Conservation (phyloP, 2,113 vertebrate species). For the Ellobius talpinus region DNA sequence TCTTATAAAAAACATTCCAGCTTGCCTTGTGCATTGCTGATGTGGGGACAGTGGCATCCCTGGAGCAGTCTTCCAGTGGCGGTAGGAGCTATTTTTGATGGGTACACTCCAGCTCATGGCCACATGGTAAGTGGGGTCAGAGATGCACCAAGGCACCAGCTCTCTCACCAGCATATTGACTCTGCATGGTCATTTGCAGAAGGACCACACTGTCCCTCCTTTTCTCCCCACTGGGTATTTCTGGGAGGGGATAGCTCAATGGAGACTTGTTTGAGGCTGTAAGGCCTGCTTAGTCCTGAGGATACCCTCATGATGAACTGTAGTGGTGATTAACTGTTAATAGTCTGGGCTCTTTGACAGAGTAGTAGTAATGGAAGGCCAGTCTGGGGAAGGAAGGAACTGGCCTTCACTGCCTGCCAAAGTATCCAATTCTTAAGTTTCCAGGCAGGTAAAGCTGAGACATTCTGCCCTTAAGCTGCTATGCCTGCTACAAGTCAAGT, state of each 20-base stretch:
- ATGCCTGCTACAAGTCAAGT: neutral
- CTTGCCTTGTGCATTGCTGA: neutral
- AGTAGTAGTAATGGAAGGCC: neutral
- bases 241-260: too few species aligned
- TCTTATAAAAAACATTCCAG: neutral
- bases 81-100: neutral
- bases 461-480: neutral
- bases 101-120: fast-evolving
- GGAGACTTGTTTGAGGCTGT: neutral
- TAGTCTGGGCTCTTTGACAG: neutral
- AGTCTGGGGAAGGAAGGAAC: neutral
- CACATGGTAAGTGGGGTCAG: too few species aligned
- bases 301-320: neutral
- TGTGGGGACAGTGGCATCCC: neutral
- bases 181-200: too few species aligned
- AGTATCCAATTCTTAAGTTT: too few species aligned
- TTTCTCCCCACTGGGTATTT: neutral
- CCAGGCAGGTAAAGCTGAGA: neutral
- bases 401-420: neutral
- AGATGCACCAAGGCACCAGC: neutral
- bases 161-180: neutral
- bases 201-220: too few species aligned
- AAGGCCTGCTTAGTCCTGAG: neutral
- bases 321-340: neutral
- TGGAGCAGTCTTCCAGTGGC: neutral